These are phyloP conservation scores for Acipenser ruthenus DNA, from an alignment of 2,797 vertebrate genomes.

Conservation along the genomic window DNA sequence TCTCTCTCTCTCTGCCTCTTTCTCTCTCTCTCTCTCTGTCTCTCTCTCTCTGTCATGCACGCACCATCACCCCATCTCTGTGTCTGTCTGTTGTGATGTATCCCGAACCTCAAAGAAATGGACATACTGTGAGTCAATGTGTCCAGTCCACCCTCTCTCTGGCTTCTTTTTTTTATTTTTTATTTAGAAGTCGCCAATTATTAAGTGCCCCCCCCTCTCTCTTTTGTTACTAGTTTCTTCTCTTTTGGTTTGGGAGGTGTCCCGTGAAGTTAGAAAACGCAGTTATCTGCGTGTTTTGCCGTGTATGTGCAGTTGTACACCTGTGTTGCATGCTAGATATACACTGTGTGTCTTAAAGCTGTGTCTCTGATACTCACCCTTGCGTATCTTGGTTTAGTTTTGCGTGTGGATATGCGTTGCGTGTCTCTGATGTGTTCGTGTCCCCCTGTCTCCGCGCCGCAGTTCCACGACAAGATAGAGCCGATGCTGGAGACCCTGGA, in stretches of 20 bases:
- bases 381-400: no score
- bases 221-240: no score
- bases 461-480: constrained; percentile 98
- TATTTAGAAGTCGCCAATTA: constrained; percentile 30
- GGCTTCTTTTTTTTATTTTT: constrained; percentile 28
- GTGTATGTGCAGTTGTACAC: constrained; percentile 3
- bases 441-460: constrained; percentile 4
- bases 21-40: constrained; percentile 12
- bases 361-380: no score
- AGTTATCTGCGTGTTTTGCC: constrained; percentile 23
- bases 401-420: neutral
- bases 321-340: no score
- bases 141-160: neutral
- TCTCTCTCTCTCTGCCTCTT: no score
- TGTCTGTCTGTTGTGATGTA: neutral
- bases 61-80: no score
- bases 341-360: no score
- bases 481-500: constrained; percentile 92
- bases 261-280: no score
- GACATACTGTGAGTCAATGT: no score
- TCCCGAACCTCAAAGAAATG: no score
- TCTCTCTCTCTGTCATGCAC: constrained; percentile 2
- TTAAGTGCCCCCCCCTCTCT: constrained; percentile 35
- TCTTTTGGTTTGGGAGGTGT: no score
- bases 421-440: neutral